phyloP scores from a whole-genome alignment of 2,113 vertebrate genomes.

The Rhinopomastus cyanomelas region DNA sequence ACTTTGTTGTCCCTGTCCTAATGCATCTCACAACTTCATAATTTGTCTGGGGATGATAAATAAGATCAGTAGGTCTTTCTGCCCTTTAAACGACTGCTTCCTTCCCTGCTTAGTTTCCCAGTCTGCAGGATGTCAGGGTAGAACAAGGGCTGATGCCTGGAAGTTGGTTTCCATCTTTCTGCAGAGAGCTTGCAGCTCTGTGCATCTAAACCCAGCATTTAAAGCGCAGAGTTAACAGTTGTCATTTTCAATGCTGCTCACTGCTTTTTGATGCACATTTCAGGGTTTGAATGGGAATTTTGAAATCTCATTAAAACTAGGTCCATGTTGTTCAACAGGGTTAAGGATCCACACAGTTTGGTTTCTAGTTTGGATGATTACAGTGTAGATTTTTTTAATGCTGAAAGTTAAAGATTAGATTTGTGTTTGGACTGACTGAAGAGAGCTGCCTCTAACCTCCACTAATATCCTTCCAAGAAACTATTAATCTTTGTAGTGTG shows the following conservation, averaged over 20 bases:
- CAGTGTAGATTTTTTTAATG: background rate
- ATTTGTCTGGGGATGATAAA: background rate
- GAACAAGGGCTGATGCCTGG: background rate
- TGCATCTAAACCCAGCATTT: background rate
- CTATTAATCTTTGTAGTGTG: slow-evolving; percentile 41
- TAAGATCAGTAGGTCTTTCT: background rate
- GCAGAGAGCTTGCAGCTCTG: background rate
- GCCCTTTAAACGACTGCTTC: background rate
- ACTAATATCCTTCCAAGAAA: slow-evolving; percentile 27
- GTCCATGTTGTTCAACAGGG: background rate
- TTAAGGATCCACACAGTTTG: background rate
- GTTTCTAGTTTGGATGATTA: slow-evolving; percentile 11
- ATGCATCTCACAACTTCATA: background rate
- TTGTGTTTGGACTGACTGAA: slow-evolving; percentile 25
- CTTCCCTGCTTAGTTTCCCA: background rate
- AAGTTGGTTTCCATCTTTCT: background rate
- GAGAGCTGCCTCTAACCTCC: background rate
- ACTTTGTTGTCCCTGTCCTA: background rate
- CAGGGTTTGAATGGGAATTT: background rate
- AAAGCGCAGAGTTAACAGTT: background rate
- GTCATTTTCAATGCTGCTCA: background rate
- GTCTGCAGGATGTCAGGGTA: background rate
- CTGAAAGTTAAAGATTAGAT: slow-evolving; percentile 31
- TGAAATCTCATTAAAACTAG: too few relatives aligned
- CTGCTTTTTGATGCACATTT: background rate